phyloP scores from a whole-genome alignment of 2,888 invertebrate species.

The Yponomeuta cagnagella region DNA sequence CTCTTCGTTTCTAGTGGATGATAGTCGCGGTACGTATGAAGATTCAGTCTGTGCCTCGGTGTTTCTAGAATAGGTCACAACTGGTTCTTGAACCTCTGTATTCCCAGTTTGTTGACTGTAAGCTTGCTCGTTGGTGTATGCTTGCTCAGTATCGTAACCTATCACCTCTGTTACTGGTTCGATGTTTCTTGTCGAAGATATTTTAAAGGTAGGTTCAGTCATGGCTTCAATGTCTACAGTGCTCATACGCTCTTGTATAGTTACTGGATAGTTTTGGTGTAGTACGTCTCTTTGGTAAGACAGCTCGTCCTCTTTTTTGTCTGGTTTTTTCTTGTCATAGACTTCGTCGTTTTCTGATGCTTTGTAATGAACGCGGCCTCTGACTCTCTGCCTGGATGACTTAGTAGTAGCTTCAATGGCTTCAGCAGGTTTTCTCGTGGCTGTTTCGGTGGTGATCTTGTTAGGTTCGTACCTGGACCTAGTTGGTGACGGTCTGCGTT shows the following conservation, averaged over 20 bases:
- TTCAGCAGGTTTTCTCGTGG: constrained; percentile 41
- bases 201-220: constrained; percentile 51
- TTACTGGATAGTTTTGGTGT: constrained; percentile 79
- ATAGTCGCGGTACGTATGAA: constrained; percentile 38
- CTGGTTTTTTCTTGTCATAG: constrained; percentile 41
- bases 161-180: constrained; percentile 34
- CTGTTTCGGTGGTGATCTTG: constrained; percentile 55
- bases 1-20: constrained; percentile 40
- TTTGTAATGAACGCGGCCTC: constrained; percentile 73
- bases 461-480: constrained; percentile 57
- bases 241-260: constrained; percentile 64
- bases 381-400: constrained; percentile 52
- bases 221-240: constrained; percentile 67
- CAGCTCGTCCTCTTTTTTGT: constrained; percentile 53
- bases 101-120: constrained; percentile 22
- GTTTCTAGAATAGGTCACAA: background rate
- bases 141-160: constrained; percentile 56
- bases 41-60: constrained; percentile 40
- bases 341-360: constrained; percentile 48
- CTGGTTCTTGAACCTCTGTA: constrained; percentile 34
- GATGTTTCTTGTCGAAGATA: constrained; percentile 35
- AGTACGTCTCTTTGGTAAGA: constrained; percentile 79
- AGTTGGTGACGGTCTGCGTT: constrained; percentile 62
- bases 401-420: constrained; percentile 53
- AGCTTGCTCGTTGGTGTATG: constrained; percentile 57